These are phyloP conservation scores for Drosophila prostipennis DNA, from an alignment of 2,888 invertebrate species.

Conservation along the genomic window DNA sequence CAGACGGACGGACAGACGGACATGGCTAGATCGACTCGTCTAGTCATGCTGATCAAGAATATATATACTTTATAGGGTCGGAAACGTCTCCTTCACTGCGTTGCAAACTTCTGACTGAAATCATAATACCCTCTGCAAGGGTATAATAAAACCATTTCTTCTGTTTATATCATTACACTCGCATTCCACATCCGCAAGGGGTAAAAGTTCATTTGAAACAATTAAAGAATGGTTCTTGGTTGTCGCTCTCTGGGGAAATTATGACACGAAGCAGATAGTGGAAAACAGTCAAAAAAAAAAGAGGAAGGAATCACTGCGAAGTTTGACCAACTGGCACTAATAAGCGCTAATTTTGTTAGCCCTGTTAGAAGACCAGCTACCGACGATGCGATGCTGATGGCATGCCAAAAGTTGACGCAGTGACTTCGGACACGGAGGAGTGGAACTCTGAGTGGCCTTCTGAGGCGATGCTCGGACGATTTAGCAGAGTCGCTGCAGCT, in stretches of 20 bases:
- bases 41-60: no score
- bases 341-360: slow-evolving; percentile 77
- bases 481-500: slow-evolving; percentile 73
- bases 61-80: no score
- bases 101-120: no score
- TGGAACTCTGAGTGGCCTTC: slow-evolving; percentile 47
- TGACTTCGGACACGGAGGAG: slow-evolving; percentile 21
- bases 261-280: slow-evolving; percentile 42
- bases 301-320: slow-evolving; percentile 52
- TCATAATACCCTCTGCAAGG: no score
- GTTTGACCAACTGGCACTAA: slow-evolving; percentile 76
- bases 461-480: slow-evolving; percentile 60
- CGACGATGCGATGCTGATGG: slow-evolving; percentile 34
- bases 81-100: no score
- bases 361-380: slow-evolving; percentile 34
- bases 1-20: no score
- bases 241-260: slow-evolving; percentile 63
- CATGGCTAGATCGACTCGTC: no score
- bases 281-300: slow-evolving; percentile 41
- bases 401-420: slow-evolving; percentile 29
- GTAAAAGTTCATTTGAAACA: slow-evolving; percentile 72
- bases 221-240: slow-evolving; percentile 62
- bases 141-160: no score
- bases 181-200: slow-evolving; percentile 48
- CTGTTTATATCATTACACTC: not conserved